Percentiles rank a stretch among this genome's conserved stretches.
These are phyloP conservation scores for Upupa epops DNA, from an alignment of 2,113 vertebrate genomes.

Conservation along the genomic window DNA sequence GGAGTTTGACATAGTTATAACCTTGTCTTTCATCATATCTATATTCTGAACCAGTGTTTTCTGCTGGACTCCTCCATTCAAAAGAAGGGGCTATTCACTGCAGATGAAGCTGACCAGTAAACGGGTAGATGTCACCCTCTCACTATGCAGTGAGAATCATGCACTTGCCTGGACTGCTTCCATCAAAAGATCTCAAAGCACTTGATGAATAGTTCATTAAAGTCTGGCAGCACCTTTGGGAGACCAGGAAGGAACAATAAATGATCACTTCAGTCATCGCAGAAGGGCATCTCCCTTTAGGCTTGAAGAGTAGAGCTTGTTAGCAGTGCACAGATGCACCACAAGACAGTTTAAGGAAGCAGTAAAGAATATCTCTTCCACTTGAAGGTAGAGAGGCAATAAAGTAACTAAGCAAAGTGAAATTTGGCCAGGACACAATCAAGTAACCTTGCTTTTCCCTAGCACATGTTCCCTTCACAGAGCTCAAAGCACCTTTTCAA, in stretches of 20 bases:
- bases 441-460: neutral
- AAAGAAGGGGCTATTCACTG: neutral
- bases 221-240: slow-evolving; percentile 39
- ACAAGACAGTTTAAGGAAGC: slow-evolving; percentile 13
- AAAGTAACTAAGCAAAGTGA: slow-evolving; percentile 14
- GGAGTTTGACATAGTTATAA: neutral
- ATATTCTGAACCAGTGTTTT: neutral
- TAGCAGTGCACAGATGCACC: slow-evolving; percentile 41
- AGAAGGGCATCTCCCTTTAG: slow-evolving; percentile 58
- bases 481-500: neutral
- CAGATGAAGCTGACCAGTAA: neutral
- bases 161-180: neutral
- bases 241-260: slow-evolving; percentile 43
- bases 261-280: slow-evolving; percentile 43
- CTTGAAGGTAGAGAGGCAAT: slow-evolving; percentile 4
- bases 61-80: neutral
- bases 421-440: slow-evolving; percentile 6
- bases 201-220: slow-evolving; percentile 51
- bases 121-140: neutral
- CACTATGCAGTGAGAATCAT: neutral
- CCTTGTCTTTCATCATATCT: neutral
- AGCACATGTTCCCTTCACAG: neutral
- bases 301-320: slow-evolving; percentile 18
- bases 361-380: slow-evolving; percentile 9
- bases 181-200: slow-evolving; percentile 42